These are phyloP conservation scores for Thecocarcelia acutangulata DNA, from an alignment of 2,888 invertebrate species.

Conservation along the genomic window DNA sequence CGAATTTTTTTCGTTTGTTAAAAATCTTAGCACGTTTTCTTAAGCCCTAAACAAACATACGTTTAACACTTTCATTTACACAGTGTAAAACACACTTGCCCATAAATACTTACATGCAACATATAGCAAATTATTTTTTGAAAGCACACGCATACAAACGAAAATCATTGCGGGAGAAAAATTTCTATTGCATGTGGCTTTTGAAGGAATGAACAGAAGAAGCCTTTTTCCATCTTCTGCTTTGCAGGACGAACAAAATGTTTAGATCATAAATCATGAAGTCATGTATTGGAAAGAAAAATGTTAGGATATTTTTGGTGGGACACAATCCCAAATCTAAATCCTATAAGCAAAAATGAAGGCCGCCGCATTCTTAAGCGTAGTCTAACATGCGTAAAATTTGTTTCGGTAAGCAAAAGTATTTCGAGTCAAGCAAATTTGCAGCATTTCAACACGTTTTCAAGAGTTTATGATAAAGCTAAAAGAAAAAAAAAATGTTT, in stretches of 20 bases:
- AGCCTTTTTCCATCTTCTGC: neutral
- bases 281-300: conserved; percentile 63
- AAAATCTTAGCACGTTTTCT: conserved; percentile 60
- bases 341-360: neutral
- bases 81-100: neutral
- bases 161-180: conserved; percentile 39
- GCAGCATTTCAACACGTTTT: conserved; percentile 70
- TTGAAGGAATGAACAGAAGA: conserved; percentile 5
- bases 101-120: neutral
- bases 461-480: conserved; percentile 25
- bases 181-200: conserved; percentile 29
- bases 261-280: conserved; percentile 70
- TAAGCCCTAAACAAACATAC: conserved; percentile 56
- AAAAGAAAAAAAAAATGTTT: conserved; percentile 15
- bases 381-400: conserved; percentile 75
- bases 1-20: conserved; percentile 12
- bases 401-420: conserved; percentile 74
- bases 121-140: conserved; percentile 61
- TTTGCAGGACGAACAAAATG: conserved; percentile 33
- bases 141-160: conserved; percentile 18
- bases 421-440: conserved; percentile 66
- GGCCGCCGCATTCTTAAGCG: conserved; percentile 54
- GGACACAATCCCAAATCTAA: neutral
- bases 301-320: conserved; percentile 31
- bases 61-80: conserved; percentile 64